These are phyloP conservation scores for Abrostola tripartita DNA, from an alignment of 2,888 invertebrate genomes.

Conservation along the genomic window DNA sequence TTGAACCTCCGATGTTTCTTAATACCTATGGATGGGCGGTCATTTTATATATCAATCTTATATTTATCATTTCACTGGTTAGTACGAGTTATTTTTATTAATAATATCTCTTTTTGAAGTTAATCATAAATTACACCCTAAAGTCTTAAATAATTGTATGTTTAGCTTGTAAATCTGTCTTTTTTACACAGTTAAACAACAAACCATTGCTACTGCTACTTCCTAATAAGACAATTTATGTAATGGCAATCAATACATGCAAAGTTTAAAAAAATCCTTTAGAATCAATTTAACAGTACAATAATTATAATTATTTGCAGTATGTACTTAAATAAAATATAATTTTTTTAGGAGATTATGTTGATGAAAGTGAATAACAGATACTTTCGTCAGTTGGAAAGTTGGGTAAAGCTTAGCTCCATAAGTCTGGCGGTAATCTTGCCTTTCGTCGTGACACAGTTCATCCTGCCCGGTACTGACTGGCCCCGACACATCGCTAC, in stretches of 20 bases:
- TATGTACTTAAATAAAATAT: too few species aligned
- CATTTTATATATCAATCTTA: conserved; percentile 30
- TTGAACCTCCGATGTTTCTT: conserved; percentile 20
- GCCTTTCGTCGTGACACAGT: conserved; percentile 57
- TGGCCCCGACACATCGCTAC: conserved; percentile 85
- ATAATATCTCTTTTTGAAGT: too few species aligned
- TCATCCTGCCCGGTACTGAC: conserved; percentile 52
- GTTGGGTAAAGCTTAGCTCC: conserved; percentile 84
- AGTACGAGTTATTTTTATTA: background rate
- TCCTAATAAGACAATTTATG: too few species aligned
- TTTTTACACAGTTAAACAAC: too few species aligned
- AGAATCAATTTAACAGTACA: too few species aligned
- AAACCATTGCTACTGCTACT: too few species aligned
- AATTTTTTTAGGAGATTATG: conserved; percentile 77
- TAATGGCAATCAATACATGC: too few species aligned
- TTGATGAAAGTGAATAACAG: conserved; percentile 77
- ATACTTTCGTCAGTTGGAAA: conserved; percentile 84
- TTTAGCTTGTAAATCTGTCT: too few species aligned
- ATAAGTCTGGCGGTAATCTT: conserved; percentile 74
- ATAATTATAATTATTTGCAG: too few species aligned
- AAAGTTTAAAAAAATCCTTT: too few species aligned
- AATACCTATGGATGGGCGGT: conserved; percentile 30
- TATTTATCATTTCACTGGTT: conserved; percentile 45
- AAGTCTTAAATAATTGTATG: too few species aligned
- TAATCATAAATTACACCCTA: too few species aligned